Percentiles rank a stretch among this genome's conserved stretches.
These are phyloP conservation scores for Columba livia DNA, from an alignment of 2,113 vertebrate genomes.

Conservation along the genomic window DNA sequence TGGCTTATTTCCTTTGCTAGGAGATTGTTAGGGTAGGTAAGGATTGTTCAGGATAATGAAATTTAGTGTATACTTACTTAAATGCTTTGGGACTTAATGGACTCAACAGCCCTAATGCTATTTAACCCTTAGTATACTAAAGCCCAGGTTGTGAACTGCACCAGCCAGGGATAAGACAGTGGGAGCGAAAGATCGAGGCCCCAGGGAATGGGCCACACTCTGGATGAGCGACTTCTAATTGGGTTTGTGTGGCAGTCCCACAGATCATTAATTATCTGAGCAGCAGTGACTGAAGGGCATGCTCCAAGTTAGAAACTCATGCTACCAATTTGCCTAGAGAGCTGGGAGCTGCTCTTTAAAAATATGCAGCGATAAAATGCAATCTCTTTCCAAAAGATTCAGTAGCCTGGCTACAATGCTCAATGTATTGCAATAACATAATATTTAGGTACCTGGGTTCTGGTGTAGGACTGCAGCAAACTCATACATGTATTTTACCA, in stretches of 20 bases:
- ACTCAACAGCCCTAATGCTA: background rate
- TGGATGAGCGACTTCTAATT: background rate
- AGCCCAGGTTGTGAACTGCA: background rate
- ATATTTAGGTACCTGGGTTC: background rate
- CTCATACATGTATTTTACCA: background rate
- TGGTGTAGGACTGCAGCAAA: background rate
- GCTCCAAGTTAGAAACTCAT: background rate
- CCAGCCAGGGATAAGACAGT: background rate
- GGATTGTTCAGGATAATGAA: background rate
- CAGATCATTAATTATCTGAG: background rate
- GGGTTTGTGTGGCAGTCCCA: background rate
- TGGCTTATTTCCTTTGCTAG: background rate
- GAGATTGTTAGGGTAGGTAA: background rate
- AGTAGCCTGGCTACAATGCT: background rate
- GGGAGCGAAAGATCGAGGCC: background rate
- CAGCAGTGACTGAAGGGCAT: background rate
- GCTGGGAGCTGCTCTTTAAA: background rate
- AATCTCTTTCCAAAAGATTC: background rate
- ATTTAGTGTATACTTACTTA: background rate
- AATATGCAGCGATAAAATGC: background rate
- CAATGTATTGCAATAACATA: background rate
- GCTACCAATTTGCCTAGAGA: background rate
- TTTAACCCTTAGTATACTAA: background rate
- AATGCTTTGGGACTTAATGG: background rate
- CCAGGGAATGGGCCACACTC: background rate